Evolutionary conservation across 2,888 invertebrate genomes (phyloP), one percentile per base, ranked within the genome.

Genomic region (Volucella inflata): DNA sequence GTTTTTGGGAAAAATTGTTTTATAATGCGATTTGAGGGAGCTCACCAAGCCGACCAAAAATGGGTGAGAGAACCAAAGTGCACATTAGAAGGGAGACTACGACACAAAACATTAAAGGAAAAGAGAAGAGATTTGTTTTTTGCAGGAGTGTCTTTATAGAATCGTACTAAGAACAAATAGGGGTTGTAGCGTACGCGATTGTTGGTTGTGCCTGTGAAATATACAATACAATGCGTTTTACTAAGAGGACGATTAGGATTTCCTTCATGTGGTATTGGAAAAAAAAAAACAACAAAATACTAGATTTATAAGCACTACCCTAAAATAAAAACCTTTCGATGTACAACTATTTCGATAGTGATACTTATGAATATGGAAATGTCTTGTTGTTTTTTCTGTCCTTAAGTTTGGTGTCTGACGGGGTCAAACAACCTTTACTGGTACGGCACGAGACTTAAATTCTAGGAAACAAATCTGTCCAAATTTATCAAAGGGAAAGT

Each of bases 1-100:
- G 72, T 85, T 85, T 85, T 77, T 67, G 65, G 65, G 64, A 68
- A 65, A 84, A 85, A 76, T 67, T 85, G 67, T 81, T 81, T 85
- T 81, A 77, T 85, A 85, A 85, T 81, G 72, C 85, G 85, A 85
- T 85, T 85, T 81, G 51, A 85, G 81, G 81, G 76, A 81, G 80
- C 80, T 80, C 44, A 50, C 67, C 59, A 84, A 75, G 75, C 50
- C 79, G 42, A 48, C 30, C 30, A 6, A 30, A 4, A 50, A 78
- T 70, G 81, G 85, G 80, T 81, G 85, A 85, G 71, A 60, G 40
- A 77, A 71, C 76, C 71, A 71, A 81, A 85, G 71, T 85, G 85
- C 81, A 85, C 76, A 81, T 81, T 51, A 81, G 62, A 72, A 79
- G 74, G 72, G 81, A 76, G 64, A 64, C 76, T 60, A 70, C 70